Base-by-base conservation (phyloP, 2,797 vertebrate species). In the Lacerta bilineata region DNA sequence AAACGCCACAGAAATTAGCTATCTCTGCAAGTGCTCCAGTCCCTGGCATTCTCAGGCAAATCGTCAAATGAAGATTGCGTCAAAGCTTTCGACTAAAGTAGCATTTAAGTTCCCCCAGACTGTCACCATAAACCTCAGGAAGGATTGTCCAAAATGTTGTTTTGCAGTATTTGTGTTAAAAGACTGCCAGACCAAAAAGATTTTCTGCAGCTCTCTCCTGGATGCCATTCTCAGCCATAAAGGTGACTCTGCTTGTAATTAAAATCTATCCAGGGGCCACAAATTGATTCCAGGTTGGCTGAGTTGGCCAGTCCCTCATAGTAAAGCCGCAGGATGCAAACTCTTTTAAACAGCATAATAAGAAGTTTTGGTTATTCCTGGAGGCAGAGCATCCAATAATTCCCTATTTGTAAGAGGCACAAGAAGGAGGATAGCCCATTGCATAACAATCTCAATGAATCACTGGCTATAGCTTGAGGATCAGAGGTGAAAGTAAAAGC, bases 201-300 rank as follows among this genome's bases (percentile, higher is more conserved):
- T 23, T 90, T 64, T 1, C 1, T 85, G 86, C 68, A 88, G 90
- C 77, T 88, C 29, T 88, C 29, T 29, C 17, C 91, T 50, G 17
- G 88, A 87, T 33, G 39, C 84, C 80, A 90, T 88, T 85, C 77
- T 74, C 80, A 86, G 66, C 80, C 87, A 33, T 71, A 93, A 79
- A 88, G 55, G 87, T 92, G 89, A 95, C 85, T 89, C 93, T 85
- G 69, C 84, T 17, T 13, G 69, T 94, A 94, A 95, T 94, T 86
- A 87, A 79, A 64, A 50, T 84, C 90, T 93, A 80, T 83, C 5
- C 0, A 23, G 27, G 50, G 89, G 83, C 85, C 91, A 90, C 88
- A 90, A 41, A 89, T 2, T 90, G 81, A 93, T 84, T 85, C 95
- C 93, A 95, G 89, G 91, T 95, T 94, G 93, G 91, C 93, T 88